These are phyloP conservation scores for Lucilia cuprina DNA, from an alignment of 1,140 invertebrate species.

Conservation along the genomic window DNA sequence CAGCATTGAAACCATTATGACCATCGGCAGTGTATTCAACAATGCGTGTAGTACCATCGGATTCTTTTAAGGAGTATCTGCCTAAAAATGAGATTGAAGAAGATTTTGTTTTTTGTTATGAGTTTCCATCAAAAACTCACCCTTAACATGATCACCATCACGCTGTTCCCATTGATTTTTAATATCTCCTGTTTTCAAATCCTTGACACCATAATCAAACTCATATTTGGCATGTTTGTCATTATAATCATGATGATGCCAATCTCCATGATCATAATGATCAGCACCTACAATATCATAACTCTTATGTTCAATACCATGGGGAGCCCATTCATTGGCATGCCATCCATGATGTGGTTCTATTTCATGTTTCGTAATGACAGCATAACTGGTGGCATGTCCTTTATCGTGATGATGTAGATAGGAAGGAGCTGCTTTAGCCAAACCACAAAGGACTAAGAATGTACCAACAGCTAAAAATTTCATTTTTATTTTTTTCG, in stretches of 20 bases:
- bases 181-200: slow-evolving; percentile 59
- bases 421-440: background rate
- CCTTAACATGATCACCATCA: slow-evolving; percentile 57
- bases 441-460: slow-evolving; percentile 2
- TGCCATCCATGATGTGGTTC: slow-evolving; percentile 57
- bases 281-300: background rate
- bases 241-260: slow-evolving; percentile 59
- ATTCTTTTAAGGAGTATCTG: slow-evolving; percentile 66
- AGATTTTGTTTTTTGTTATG: slow-evolving; percentile 13
- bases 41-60: slow-evolving; percentile 66
- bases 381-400: background rate
- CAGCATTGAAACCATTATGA: slow-evolving; percentile 65
- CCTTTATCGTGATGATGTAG: background rate
- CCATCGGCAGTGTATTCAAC: slow-evolving; percentile 67
- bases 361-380: background rate
- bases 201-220: slow-evolving; percentile 35
- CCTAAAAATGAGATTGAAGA: slow-evolving; percentile 52
- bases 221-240: slow-evolving; percentile 50
- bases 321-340: background rate
- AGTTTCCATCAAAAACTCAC: slow-evolving; percentile 2
- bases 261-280: background rate
- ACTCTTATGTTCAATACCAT: background rate
- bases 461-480: background rate
- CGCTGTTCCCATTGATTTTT: slow-evolving; percentile 62
- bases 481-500: background rate